Conservation (phyloP, 2,888 invertebrate species). For the Incurvaria masculella region DNA sequence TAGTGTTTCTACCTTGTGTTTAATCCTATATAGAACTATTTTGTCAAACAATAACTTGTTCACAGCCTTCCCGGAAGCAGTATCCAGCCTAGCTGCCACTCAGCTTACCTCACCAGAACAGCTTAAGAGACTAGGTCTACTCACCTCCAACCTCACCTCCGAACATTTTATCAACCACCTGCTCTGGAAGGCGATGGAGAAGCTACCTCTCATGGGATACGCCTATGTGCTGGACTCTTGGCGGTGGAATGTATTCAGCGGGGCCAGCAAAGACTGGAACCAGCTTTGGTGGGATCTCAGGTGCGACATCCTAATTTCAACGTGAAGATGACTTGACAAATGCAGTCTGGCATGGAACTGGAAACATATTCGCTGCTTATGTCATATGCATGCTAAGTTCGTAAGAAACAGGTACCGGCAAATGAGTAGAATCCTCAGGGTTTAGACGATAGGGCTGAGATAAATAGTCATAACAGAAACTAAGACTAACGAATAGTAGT, state of each 20-base stretch:
- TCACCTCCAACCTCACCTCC: slow-evolving; percentile 30
- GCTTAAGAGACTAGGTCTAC: slow-evolving; percentile 39
- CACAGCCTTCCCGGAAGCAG: slow-evolving; percentile 61
- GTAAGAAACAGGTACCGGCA: too few species aligned
- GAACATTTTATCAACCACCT: slow-evolving; percentile 41
- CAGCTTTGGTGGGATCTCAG: slow-evolving; percentile 47
- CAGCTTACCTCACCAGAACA: slow-evolving; percentile 55
- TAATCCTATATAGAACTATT: slow-evolving; percentile 1
- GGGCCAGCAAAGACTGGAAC: slow-evolving; percentile 36
- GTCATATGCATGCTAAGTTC: too few species aligned
- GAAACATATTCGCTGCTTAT: too few species aligned
- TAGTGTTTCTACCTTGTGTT: too few species aligned
- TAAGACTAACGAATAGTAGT: too few species aligned
- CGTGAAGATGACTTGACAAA: too few species aligned
- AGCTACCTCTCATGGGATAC: slow-evolving; percentile 43
- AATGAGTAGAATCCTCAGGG: too few species aligned
- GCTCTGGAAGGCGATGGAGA: slow-evolving; percentile 42
- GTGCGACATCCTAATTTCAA: slow-evolving; percentile 23
- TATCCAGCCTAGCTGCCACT: slow-evolving; percentile 60
- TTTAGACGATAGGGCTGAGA: too few species aligned
- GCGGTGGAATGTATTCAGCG: slow-evolving; percentile 44
- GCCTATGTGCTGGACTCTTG: slow-evolving; percentile 45
- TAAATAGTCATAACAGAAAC: too few species aligned
- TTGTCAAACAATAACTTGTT: neutral
- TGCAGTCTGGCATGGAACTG: too few species aligned